A percentile compares a stretch with the other conserved stretches of the same genome.
These are phyloP conservation scores for Holothuria leucospilota DNA, from an alignment of 53 echinoderm and acorn worm species.

Conservation along the genomic window DNA sequence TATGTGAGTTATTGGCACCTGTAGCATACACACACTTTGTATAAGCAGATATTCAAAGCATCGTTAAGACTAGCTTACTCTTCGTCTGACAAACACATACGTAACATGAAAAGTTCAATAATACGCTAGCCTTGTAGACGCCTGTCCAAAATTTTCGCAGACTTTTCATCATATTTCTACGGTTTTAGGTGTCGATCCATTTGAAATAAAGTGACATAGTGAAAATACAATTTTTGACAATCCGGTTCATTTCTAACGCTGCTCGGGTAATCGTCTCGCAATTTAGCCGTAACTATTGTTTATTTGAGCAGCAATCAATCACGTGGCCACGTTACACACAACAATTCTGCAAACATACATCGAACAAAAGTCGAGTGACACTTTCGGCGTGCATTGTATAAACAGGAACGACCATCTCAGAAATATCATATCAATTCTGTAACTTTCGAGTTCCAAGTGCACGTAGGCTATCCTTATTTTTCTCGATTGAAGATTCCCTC, in stretches of 20 bases:
- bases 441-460: constrained; percentile 1
- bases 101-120: too few species aligned
- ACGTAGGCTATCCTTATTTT: too few species aligned
- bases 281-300: constrained; percentile 44
- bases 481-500: too few species aligned
- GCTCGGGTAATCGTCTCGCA: constrained; percentile 39
- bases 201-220: constrained; percentile 42
- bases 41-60: too few species aligned
- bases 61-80: too few species aligned
- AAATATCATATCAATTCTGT: background rate
- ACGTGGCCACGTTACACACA: constrained; percentile 3
- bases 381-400: constrained; percentile 25
- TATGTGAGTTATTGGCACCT: too few species aligned
- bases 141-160: too few species aligned
- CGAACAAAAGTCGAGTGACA: constrained; percentile 1
- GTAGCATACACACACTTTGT: too few species aligned
- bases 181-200: constrained; percentile 23
- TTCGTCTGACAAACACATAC: too few species aligned
- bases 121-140: too few species aligned
- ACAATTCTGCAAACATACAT: constrained; percentile 19
- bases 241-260: constrained; percentile 47
- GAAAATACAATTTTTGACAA: constrained; percentile 46
- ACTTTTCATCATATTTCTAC: too few species aligned
- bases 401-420: constrained; percentile 9
- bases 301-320: constrained; percentile 46